Evolutionary conservation across 2,113 vertebrate genomes (phyloP).

Genomic region (Cinclus mexicanus): DNA sequence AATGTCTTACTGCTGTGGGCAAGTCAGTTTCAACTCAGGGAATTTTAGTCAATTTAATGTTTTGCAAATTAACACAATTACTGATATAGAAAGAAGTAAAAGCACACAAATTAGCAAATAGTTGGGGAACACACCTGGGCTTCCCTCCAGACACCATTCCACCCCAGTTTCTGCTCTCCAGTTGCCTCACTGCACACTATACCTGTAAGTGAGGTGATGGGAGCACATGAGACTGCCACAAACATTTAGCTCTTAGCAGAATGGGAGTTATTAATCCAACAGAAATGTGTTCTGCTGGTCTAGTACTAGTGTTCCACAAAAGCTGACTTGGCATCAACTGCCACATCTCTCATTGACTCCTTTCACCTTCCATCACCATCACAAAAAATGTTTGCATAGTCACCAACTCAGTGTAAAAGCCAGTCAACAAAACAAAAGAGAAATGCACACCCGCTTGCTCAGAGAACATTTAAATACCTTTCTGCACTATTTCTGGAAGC

Average conservation of each 20-base stretch:
- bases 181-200: accelerated
- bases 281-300: not conserved
- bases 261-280: not conserved
- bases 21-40: not conserved
- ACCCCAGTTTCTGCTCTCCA: not conserved
- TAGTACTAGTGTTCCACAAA: not conserved
- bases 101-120: not conserved
- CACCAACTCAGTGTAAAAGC: not conserved
- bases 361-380: not conserved
- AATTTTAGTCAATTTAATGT: not conserved
- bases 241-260: not conserved
- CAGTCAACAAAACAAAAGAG: not conserved
- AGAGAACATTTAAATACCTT: slow-evolving; percentile 69
- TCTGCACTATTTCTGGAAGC: slow-evolving; percentile 84
- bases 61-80: not conserved
- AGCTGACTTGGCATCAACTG: not conserved
- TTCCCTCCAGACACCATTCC: not conserved
- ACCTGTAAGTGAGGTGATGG: not conserved
- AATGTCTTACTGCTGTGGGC: not conserved
- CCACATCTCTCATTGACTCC: not conserved
- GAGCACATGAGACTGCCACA: not conserved
- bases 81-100: not conserved
- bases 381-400: not conserved
- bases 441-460: not conserved
- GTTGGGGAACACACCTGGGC: not conserved